A percentile compares a stretch with the other conserved stretches of the same genome.
phyloP scores from a whole-genome alignment of 2,113 vertebrate species.

The Sporophila hypoxantha region DNA sequence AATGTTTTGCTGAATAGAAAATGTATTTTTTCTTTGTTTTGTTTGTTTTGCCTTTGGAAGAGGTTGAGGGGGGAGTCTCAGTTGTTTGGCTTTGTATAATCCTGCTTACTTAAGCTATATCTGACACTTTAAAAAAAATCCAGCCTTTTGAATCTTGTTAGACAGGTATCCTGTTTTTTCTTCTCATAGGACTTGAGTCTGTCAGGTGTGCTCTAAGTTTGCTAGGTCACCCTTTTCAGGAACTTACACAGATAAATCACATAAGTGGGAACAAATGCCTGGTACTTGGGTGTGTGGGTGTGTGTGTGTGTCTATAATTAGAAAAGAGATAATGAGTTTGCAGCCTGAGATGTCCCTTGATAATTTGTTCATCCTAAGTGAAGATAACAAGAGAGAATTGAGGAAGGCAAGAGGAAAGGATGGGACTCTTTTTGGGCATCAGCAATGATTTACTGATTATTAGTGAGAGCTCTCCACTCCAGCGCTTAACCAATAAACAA shows the following conservation, averaged over 20 bases:
- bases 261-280: neutral
- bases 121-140: neutral
- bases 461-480: neutral
- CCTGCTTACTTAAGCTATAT: neutral
- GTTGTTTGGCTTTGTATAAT: neutral
- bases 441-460: neutral
- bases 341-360: neutral
- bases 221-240: neutral
- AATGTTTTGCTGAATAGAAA: neutral
- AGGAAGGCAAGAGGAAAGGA: neutral
- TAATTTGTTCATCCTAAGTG: neutral
- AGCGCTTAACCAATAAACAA: neutral
- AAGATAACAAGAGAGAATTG: neutral
- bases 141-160: neutral
- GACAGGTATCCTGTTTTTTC: neutral
- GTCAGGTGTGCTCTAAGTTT: neutral
- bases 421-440: neutral
- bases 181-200: neutral
- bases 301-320: neutral
- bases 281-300: neutral
- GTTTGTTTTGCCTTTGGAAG: neutral
- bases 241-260: neutral
- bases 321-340: constrained; percentile 7
- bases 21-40: neutral
- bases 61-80: neutral